Base-by-base conservation (phyloP, 2,113 vertebrate species). In the Fregata magnificens region DNA sequence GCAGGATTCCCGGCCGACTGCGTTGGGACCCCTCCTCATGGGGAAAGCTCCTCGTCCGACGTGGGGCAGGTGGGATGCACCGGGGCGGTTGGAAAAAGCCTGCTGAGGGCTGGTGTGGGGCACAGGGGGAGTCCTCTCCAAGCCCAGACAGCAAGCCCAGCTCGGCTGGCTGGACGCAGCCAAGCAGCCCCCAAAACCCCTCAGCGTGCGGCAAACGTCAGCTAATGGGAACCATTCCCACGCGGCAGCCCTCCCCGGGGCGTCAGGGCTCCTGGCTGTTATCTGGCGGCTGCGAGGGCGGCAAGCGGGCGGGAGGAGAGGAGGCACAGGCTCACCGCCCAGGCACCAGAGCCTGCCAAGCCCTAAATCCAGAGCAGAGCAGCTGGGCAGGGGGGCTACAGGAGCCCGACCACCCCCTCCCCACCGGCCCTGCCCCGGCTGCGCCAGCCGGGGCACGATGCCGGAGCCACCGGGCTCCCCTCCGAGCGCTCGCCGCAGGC, bases 161-260 rank as follows among this genome's bases (percentile, higher is more conserved):
- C 50, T 80, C 14, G 3, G 62, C 42, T 8, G 28, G 44, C 79
- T 50, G 79, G 58, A 65, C 2, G 18, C 25, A 49, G 86, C 73
- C 65, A 65, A 71, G 50, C 45, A 74, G 66, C 61, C 53, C 76
- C 47, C 25, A 40, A 42, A 42, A 15, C 12, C 28, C 42, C 36
- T 15, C 12, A 0, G 31, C 4, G 1, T 10, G 7, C 1, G 1
- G 45, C 52, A 88, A 53, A 86, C 22, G 1, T 66, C 45, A 29
- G 82, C 71, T 93, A 82, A 87, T 44, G 63, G 95, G 84, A 92
- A 90, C 77, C 83, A 76, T 71, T 36, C 83, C 77, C 4, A 2
- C 1, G 3, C 65, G 1, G 4, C 0, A 17, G 25, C 74, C 61
- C 18, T 77, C 34, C 31, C 80, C 2, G 3, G 25, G 84, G 53